Evolutionary conservation across 2,113 vertebrate species (phyloP).

Genomic region (Gambusia holbrooki): DNA sequence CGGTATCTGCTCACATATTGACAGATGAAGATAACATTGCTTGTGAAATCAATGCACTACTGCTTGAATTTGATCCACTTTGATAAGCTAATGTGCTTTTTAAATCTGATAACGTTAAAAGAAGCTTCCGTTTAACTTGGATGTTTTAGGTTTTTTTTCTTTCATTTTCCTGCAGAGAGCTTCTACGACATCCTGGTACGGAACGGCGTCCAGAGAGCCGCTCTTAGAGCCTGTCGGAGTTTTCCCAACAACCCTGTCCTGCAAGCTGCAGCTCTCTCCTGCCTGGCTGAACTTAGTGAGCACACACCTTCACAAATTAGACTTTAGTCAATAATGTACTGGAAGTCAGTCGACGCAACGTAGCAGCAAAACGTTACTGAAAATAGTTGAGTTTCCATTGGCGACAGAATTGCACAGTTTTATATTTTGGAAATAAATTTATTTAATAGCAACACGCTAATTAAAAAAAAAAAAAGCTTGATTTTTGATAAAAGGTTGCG

Average conservation of each 20-base stretch:
- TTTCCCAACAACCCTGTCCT: constrained; percentile 84
- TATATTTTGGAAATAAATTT: no score
- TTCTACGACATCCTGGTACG: constrained; percentile 93
- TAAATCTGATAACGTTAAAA: background rate
- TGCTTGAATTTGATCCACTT: constrained; percentile 11
- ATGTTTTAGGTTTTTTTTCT: background rate
- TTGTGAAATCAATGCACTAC: constrained; percentile 3
- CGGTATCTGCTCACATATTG: background rate
- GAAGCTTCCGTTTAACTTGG: background rate
- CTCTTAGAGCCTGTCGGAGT: constrained; percentile 82
- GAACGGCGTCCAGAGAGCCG: constrained; percentile 87
- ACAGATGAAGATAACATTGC: constrained; percentile 14
- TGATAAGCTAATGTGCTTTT: background rate
- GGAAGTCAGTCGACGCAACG: background rate
- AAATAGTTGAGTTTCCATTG: no score
- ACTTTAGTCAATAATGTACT: background rate
- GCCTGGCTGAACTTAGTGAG: constrained; percentile 93
- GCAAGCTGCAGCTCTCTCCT: constrained; percentile 87
- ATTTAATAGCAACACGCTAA: no score
- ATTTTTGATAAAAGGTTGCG: no score
- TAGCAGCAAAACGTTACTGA: background rate
- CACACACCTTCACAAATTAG: constrained; percentile 13
- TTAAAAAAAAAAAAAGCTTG: no score
- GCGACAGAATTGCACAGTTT: no score
- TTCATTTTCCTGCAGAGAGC: constrained; percentile 79